Percentiles rank a stretch among this genome's conserved stretches.
Conservation (phyloP, 53 echinoderm and acorn worm species). For the Zoroaster sp. region DNA sequence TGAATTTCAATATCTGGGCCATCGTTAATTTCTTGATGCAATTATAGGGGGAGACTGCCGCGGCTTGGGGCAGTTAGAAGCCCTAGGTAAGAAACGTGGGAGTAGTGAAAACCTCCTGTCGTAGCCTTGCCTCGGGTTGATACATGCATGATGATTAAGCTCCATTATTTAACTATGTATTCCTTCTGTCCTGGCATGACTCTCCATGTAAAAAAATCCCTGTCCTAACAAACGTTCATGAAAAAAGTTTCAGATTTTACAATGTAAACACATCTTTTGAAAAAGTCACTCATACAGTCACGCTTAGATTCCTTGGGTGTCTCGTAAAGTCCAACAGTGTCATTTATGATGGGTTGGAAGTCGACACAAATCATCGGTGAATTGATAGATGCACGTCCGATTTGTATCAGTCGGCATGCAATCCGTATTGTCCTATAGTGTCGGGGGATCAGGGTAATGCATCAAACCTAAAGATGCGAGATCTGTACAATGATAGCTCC, state of each 20-base stretch:
- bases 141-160: constrained; percentile 52
- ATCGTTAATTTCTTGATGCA: constrained; percentile 84
- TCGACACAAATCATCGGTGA: constrained; percentile 11
- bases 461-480: constrained; percentile 7
- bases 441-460: constrained; percentile 3
- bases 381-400: constrained; percentile 38
- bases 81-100: constrained; percentile 71
- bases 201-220: background rate
- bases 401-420: background rate
- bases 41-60: constrained; percentile 68
- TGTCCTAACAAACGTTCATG: constrained; percentile 14
- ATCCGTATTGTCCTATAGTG: background rate
- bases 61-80: constrained; percentile 22
- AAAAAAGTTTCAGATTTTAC: background rate
- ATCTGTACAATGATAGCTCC: constrained; percentile 36
- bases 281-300: background rate
- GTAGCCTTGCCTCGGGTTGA: constrained; percentile 38
- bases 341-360: background rate
- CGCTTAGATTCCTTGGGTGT: background rate
- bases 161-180: constrained; percentile 36
- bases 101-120: constrained; percentile 68
- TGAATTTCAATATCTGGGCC: constrained; percentile 79
- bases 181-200: constrained; percentile 19
- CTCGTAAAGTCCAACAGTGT: background rate
- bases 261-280: constrained; percentile 32